These are phyloP conservation scores for Drosophila pseudoobscura DNA, from an alignment of 1,140 invertebrate species.

Conservation along the genomic window DNA sequence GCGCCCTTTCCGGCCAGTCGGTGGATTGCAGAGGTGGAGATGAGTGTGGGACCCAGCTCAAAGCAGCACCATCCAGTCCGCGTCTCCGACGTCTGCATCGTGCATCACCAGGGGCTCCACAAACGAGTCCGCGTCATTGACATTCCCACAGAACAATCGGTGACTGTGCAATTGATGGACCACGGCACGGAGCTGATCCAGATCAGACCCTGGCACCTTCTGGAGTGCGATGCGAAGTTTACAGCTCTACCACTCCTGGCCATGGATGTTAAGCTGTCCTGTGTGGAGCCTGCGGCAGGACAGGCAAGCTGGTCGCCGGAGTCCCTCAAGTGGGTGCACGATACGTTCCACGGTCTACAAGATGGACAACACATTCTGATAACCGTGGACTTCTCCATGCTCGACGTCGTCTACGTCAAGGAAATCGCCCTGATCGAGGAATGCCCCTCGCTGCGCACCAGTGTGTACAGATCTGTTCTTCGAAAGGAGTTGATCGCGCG, in stretches of 20 bases:
- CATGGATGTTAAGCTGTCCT: conserved; percentile 43
- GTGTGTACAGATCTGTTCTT: conserved; percentile 22
- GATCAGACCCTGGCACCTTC: conserved; percentile 17
- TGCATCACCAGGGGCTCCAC: neutral
- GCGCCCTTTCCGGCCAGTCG: neutral
- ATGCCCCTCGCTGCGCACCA: conserved; percentile 38
- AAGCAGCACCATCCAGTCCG: neutral
- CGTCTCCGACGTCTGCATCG: conserved; percentile 45
- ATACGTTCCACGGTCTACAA: conserved; percentile 2
- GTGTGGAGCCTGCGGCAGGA: conserved; percentile 3
- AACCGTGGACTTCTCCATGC: conserved; percentile 33
- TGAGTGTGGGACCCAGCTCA: conserved; percentile 26
- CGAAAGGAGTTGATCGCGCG: conserved; percentile 25
- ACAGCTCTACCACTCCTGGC: conserved; percentile 19
- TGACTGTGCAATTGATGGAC: conserved; percentile 56
- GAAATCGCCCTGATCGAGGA: conserved; percentile 45
- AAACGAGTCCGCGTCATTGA: conserved; percentile 53
- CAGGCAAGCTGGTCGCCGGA: conserved; percentile 6
- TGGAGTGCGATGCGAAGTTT: conserved; percentile 30
- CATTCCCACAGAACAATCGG: neutral
- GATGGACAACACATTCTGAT: conserved; percentile 36
- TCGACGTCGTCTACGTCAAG: conserved; percentile 29
- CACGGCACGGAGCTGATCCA: conserved; percentile 31
- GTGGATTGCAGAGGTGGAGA: conserved; percentile 3
- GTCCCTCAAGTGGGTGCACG: conserved; percentile 20